phyloP scores from a whole-genome alignment of 2,888 invertebrate species.

The Drosophila borealis region DNA sequence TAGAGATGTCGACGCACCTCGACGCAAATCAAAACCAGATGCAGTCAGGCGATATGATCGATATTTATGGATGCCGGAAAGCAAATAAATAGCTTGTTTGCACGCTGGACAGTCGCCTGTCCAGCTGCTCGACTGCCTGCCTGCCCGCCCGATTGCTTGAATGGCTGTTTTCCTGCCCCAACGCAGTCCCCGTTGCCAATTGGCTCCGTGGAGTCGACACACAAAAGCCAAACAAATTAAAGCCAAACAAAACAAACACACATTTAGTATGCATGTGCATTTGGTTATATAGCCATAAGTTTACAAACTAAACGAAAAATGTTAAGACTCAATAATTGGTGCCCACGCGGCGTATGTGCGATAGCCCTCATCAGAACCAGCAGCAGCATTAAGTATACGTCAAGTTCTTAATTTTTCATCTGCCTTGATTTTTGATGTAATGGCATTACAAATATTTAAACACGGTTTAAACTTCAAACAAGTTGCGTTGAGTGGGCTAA shows the following conservation, averaged over 20 bases:
- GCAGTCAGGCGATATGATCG: slow-evolving; percentile 70
- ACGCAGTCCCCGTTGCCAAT: slow-evolving; percentile 19
- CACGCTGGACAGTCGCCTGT: slow-evolving; percentile 30
- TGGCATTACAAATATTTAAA: slow-evolving; percentile 42
- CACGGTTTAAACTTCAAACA: slow-evolving; percentile 53
- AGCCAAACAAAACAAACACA: slow-evolving; percentile 19
- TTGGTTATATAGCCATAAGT: slow-evolving; percentile 23
- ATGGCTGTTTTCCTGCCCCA: slow-evolving; percentile 15
- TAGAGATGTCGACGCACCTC: not conserved
- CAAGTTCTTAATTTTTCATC: slow-evolving; percentile 37
- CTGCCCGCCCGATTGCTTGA: slow-evolving; percentile 4
- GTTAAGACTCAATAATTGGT: slow-evolving; percentile 26
- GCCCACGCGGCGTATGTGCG: slow-evolving; percentile 57
- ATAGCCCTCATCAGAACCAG: slow-evolving; percentile 17
- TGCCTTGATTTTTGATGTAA: slow-evolving; percentile 54
- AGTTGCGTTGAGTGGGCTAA: slow-evolving; percentile 6
- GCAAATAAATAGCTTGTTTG: slow-evolving; percentile 54
- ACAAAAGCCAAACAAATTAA: slow-evolving; percentile 30
- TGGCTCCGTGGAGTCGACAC: slow-evolving; percentile 22
- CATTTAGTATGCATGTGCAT: slow-evolving; percentile 14
- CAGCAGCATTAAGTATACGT: slow-evolving; percentile 41
- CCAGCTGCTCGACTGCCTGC: slow-evolving; percentile 5
- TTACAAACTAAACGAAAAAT: slow-evolving; percentile 48
- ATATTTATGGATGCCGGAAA: slow-evolving; percentile 68
- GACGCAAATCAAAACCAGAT: slow-evolving; percentile 58